Percentiles rank a stretch among this genome's conserved stretches.
Evolutionary conservation across 2,113 vertebrate species (phyloP).

Genomic region (Poecile atricapillus): DNA sequence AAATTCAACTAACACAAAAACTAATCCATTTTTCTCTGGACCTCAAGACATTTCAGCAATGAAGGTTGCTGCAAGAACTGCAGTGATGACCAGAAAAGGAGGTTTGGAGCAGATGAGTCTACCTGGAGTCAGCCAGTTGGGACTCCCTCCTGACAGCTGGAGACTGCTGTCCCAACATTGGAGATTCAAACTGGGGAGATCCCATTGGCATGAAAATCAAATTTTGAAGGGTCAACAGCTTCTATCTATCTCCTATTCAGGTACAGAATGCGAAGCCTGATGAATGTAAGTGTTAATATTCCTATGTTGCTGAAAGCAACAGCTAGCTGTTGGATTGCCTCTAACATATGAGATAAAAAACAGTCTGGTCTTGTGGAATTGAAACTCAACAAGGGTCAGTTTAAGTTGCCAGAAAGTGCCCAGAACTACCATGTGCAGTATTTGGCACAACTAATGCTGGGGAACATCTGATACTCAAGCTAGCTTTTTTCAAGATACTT

Average conservation of each 20-base stretch:
- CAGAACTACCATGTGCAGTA: neutral
- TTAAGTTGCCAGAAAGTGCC: neutral
- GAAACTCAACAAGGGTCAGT: neutral
- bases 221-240: neutral
- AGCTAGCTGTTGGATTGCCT: neutral
- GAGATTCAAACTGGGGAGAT: neutral
- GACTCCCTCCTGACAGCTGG: neutral
- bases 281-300: neutral
- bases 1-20: neutral
- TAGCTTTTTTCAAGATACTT: neutral
- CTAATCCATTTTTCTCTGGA: neutral
- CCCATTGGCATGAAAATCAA: neutral
- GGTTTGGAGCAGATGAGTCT: neutral
- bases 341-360: neutral
- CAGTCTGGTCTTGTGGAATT: rapidly evolving
- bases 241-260: neutral
- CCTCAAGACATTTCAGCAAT: neutral
- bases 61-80: rapidly evolving
- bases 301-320: neutral
- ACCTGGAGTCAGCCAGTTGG: neutral
- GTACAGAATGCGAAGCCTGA: neutral
- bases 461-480: neutral
- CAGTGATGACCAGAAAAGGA: neutral
- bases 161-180: rapidly evolving
- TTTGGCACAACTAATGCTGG: neutral